Conservation (phyloP, 2,888 invertebrate species). For the Embidobia sp. region DNA sequence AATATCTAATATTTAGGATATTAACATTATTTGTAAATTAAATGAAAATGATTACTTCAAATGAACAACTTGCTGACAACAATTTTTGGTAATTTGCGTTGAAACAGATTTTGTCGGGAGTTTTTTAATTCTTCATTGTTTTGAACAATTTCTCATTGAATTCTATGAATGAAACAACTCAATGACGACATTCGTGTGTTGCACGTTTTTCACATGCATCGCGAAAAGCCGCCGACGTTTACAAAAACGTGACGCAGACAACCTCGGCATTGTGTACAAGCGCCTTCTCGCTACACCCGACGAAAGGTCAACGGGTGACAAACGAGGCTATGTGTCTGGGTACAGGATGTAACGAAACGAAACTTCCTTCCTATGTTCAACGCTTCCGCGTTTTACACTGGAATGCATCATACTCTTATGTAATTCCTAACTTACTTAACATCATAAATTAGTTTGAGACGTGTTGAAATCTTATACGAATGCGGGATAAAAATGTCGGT, state of each 20-base stretch:
- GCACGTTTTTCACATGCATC: constrained; percentile 39
- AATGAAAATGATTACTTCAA: too few species aligned
- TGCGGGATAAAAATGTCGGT: too few species aligned
- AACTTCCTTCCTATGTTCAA: constrained; percentile 71
- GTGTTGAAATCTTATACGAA: constrained; percentile 5
- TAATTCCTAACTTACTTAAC: constrained; percentile 25
- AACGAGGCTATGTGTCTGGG: constrained; percentile 72
- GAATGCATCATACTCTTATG: constrained; percentile 47
- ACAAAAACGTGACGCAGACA: constrained; percentile 70
- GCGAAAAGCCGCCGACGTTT: constrained; percentile 60
- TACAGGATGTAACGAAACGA: constrained; percentile 73
- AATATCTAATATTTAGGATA: too few species aligned
- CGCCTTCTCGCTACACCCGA: constrained; percentile 50
- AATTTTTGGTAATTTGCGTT: too few species aligned
- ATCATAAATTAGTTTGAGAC: constrained; percentile 31
- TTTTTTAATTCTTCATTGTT: too few species aligned
- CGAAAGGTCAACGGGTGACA: constrained; percentile 73
- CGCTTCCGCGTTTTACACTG: constrained; percentile 59
- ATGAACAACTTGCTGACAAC: too few species aligned
- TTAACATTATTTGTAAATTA: too few species aligned
- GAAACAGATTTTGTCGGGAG: too few species aligned
- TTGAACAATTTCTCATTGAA: constrained; percentile 24
- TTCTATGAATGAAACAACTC: neutral
- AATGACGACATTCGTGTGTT: constrained; percentile 26
- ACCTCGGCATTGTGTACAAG: constrained; percentile 57